Evolutionary conservation across 2,888 invertebrate genomes (phyloP).

Genomic region (Volucella inanis): DNA sequence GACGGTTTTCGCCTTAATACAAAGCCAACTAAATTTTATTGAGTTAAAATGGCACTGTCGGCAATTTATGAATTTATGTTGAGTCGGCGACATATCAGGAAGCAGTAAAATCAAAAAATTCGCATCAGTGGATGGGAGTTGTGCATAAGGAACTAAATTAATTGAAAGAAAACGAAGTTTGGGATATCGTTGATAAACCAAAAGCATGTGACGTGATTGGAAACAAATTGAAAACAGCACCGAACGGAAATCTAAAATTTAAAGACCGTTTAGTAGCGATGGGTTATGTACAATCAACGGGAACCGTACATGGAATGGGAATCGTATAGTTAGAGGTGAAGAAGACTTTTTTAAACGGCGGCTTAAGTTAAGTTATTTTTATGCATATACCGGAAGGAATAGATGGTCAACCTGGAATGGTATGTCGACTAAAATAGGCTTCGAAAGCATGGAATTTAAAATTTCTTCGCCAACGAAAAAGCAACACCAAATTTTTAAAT

Average conservation of each 20-base stretch:
- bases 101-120: neutral
- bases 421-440: neutral
- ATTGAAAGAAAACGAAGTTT: neutral
- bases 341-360: too few relatives aligned
- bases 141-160: neutral
- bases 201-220: neutral
- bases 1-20: slow-evolving; percentile 5
- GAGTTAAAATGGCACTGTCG: too few relatives aligned
- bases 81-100: too few relatives aligned
- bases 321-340: too few relatives aligned
- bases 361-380: too few relatives aligned
- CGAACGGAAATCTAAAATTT: neutral
- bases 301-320: neutral
- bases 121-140: neutral
- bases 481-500: too few relatives aligned
- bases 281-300: neutral
- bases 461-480: too few relatives aligned
- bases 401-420: too few relatives aligned
- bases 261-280: neutral
- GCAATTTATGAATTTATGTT: too few relatives aligned
- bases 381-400: too few relatives aligned
- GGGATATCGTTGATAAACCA: slow-evolving; percentile 2
- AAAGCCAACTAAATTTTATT: neutral
- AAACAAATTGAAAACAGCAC: neutral
- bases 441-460: too few relatives aligned